phyloP scores from a whole-genome alignment of 2,888 invertebrate species.

The Bombylius discolor region DNA sequence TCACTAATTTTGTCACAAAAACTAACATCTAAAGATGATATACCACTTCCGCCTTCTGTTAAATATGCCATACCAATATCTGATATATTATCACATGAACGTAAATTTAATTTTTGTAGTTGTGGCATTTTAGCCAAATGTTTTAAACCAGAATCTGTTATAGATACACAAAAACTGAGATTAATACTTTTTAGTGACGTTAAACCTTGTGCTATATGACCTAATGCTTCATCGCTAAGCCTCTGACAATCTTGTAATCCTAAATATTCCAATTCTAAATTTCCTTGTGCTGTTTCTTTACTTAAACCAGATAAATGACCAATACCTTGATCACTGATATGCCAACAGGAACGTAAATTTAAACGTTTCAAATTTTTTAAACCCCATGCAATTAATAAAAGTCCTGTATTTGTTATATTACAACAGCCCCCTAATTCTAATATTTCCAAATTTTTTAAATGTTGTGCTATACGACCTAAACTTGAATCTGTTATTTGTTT shows the following conservation, averaged over 20 bases:
- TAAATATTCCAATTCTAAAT: constrained; percentile 66
- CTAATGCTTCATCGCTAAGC: constrained; percentile 79
- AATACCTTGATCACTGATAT: constrained; percentile 82
- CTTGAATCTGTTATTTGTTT: constrained; percentile 92
- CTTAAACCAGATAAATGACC: constrained; percentile 70
- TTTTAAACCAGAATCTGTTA: constrained; percentile 85
- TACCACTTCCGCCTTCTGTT: constrained; percentile 74
- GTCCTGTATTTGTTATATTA: constrained; percentile 78
- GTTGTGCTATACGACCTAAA: constrained; percentile 70
- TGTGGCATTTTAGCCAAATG: constrained; percentile 74
- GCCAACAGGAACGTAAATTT: constrained; percentile 85
- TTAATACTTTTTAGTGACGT: constrained; percentile 73
- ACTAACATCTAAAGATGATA: constrained; percentile 77
- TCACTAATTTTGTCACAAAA: constrained; percentile 95
- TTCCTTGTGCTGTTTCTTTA: constrained; percentile 49
- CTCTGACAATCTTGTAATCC: constrained; percentile 92
- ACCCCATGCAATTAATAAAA: constrained; percentile 77
- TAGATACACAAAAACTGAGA: constrained; percentile 85
- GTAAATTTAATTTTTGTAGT: constrained; percentile 72
- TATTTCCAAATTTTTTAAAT: constrained; percentile 70
- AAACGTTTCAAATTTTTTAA: constrained; percentile 69
- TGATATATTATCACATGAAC: constrained; percentile 88
- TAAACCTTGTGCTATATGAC: constrained; percentile 71
- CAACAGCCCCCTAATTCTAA: constrained; percentile 86
- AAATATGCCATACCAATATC: constrained; percentile 85